phyloP scores from a whole-genome alignment of 2,113 vertebrate genomes.

The Pygoscelis antarcticus region DNA sequence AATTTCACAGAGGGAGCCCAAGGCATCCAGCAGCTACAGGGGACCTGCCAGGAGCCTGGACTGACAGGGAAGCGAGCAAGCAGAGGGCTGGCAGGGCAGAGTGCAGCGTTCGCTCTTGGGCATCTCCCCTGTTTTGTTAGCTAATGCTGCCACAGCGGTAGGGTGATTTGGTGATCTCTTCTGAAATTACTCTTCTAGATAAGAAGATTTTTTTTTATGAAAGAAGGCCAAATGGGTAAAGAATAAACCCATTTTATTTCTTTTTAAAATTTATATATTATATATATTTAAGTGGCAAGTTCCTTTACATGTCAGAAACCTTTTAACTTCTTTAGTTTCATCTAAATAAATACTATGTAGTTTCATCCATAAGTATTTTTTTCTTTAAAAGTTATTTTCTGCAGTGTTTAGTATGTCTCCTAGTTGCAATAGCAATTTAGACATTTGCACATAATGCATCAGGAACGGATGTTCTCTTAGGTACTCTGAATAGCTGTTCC shows the following conservation, averaged over 20 bases:
- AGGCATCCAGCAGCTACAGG: not conserved
- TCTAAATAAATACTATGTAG: not conserved
- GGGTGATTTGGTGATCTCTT: not conserved
- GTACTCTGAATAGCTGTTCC: not conserved
- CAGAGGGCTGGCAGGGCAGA: not conserved
- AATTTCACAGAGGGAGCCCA: not conserved
- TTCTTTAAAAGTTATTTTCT: not conserved
- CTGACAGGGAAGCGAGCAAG: slow-evolving; percentile 5
- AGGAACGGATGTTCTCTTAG: not conserved
- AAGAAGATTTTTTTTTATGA: not conserved
- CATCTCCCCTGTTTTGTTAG: not conserved
- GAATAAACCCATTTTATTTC: not conserved
- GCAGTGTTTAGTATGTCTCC: not conserved
- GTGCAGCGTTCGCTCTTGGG: not conserved
- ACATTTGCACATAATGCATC: not conserved
- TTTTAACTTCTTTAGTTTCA: not conserved
- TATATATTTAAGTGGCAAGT: not conserved
- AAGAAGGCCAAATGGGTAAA: not conserved
- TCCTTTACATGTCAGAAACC: not conserved
- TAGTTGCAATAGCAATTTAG: not conserved
- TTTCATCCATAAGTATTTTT: not conserved
- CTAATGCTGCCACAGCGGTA: rapidly evolving
- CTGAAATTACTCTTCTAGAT: not conserved
- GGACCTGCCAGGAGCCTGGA: not conserved
- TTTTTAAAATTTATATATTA: not conserved